Evolutionary conservation across 2,888 invertebrate genomes (phyloP), one percentile per base, ranked within the genome.

Genomic region (Zelleria hepariella): DNA sequence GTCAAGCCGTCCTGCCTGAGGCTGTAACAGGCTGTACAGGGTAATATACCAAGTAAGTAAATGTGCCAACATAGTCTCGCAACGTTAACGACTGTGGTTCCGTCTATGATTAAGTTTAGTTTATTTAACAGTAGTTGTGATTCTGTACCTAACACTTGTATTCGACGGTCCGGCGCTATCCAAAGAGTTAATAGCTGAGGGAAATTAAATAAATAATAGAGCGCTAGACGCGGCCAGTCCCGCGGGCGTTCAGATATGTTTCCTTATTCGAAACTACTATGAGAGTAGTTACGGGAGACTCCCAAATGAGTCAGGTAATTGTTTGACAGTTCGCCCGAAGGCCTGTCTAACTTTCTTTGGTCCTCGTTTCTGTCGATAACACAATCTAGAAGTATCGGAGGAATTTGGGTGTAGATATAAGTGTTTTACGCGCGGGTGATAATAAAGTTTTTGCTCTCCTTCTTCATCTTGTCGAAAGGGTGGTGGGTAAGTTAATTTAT

Each of bases 191-290:
- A 42, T 42, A 42, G 32, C 32, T 2, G 15, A 15, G 32, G 32
- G 32, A 5, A 42, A 42, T 15, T 42, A 42, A 42, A 42, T 42
- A 42, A 42, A 15, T 42, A 42, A 42, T 42, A 42, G 32, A 10
- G 2, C 32, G 32, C 32, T 42, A 15, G 32, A 42, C 15, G 32
- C 32, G 32, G 32, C 70, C 23, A n/a, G 51, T 21, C 51, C 51
- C 51, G 27, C n/a, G 27, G 26, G 27, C 23, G 24, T 23, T 23
- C 23, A 27, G 27, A 55, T 55, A 56, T 58, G 73, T 76, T 74
- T 72, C 71, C 74, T 69, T 63, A 73, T 66, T 68, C 70, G 69
- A 74, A 78, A 77, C 77, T 77, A 74, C 73, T 73, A 74, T 67
- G 70, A 68, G 57, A 57, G 58, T 60, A 60, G 58, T 58, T 60